These are phyloP conservation scores for Meandrusa payeni DNA, from an alignment of 2,888 invertebrate genomes.

Conservation along the genomic window DNA sequence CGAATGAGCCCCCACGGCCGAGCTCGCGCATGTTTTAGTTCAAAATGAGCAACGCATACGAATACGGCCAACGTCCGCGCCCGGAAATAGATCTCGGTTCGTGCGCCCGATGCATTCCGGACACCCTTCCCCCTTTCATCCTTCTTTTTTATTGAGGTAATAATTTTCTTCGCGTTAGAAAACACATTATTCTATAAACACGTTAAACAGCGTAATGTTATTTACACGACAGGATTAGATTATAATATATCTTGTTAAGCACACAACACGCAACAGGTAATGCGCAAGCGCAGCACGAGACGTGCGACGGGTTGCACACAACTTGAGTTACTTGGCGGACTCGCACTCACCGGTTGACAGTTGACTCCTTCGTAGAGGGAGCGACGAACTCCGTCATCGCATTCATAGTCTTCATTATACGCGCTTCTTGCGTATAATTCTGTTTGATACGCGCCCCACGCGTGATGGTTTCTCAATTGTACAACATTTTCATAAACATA, in stretches of 20 bases:
- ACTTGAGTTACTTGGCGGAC: constrained; percentile 59
- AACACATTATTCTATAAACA: constrained; percentile 22
- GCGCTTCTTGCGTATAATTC: constrained; percentile 40
- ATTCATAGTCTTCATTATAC: constrained; percentile 42
- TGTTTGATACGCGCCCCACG: constrained; percentile 42
- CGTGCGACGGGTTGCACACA: constrained; percentile 53
- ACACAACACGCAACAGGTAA: constrained; percentile 37
- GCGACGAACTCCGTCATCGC: constrained; percentile 54
- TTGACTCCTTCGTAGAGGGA: constrained; percentile 75
- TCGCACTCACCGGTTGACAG: constrained; percentile 70
- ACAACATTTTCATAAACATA: constrained; percentile 46
- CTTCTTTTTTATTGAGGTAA: constrained; percentile 34
- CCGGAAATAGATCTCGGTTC: constrained; percentile 75
- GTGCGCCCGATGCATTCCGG: constrained; percentile 67
- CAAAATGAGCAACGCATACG: constrained; percentile 71
- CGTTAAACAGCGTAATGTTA: constrained; percentile 28
- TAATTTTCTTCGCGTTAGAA: constrained; percentile 14
- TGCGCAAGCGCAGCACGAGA: constrained; percentile 43
- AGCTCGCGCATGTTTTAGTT: constrained; percentile 77
- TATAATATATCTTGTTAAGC: constrained; percentile 36
- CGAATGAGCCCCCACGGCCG: constrained; percentile 80
- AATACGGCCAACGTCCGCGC: constrained; percentile 70
- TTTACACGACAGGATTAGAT: constrained; percentile 30
- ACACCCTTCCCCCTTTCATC: constrained; percentile 64
- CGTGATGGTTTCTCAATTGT: constrained; percentile 33